A percentile compares a stretch with the other conserved stretches of the same genome.
Evolutionary conservation across 2,113 vertebrate species (phyloP).

Genomic region (Asarcornis scutulata): DNA sequence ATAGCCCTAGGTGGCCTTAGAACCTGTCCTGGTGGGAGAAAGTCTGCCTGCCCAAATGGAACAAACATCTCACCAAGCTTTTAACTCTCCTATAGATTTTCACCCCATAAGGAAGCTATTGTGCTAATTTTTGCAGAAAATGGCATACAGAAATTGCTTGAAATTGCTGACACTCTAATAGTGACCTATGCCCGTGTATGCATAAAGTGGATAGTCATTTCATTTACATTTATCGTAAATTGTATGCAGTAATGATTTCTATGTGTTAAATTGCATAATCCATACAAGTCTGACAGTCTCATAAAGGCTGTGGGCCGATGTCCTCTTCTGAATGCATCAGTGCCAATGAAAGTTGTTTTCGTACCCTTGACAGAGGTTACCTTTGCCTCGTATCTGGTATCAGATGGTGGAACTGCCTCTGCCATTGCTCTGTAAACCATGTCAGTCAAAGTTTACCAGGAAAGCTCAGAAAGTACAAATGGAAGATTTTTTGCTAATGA

Average conservation of each 20-base stretch:
- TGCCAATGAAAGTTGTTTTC: constrained; percentile 18
- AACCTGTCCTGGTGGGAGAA: not conserved
- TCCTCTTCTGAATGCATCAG: constrained; percentile 26
- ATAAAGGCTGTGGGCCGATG: constrained; percentile 10
- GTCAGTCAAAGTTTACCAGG: not conserved
- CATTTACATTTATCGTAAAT: constrained; percentile 44
- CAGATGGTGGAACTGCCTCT: not conserved
- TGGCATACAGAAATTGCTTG: constrained; percentile 40
- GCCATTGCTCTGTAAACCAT: not conserved
- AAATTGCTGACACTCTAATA: constrained; percentile 52
- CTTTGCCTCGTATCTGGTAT: not conserved
- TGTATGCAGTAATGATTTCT: constrained; percentile 50
- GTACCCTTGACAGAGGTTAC: constrained; percentile 24
- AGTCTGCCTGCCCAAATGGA: not conserved
- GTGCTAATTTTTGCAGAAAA: constrained; percentile 40
- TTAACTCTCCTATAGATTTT: constrained; percentile 31
- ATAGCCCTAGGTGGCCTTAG: not conserved
- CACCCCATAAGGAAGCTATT: not conserved
- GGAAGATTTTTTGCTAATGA: not conserved
- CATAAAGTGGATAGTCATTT: constrained; percentile 45
- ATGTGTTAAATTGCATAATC: constrained; percentile 65
- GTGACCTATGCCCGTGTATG: constrained; percentile 38
- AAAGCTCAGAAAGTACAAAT: not conserved
- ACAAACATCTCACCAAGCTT: not conserved
- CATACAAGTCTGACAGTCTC: constrained; percentile 42